Evolutionary conservation across 30 jellyfish, hydroid and myxozoan species (phyloP).

Genomic region (Hydra vulgaris): DNA sequence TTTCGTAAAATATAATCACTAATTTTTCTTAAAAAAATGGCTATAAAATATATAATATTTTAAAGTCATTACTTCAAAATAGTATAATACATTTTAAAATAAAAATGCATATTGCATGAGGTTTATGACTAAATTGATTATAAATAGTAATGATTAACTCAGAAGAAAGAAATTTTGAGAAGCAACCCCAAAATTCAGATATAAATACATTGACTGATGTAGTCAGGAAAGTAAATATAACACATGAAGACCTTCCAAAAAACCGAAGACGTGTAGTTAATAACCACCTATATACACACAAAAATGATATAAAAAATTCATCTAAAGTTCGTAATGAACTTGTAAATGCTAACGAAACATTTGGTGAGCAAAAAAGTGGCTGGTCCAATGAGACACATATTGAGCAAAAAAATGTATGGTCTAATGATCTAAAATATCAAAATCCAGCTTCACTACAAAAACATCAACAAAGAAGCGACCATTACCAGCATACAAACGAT

Average conservation of each 20-base stretch:
- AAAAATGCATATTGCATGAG: too few species aligned
- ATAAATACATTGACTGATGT: background rate
- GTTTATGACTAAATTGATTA: too few species aligned
- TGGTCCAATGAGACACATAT: background rate
- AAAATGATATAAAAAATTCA: background rate
- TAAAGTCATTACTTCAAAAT: too few species aligned
- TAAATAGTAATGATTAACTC: too few species aligned
- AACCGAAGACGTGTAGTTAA: conserved; percentile 22
- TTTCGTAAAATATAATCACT: too few species aligned
- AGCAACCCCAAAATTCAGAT: background rate
- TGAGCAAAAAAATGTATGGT: background rate
- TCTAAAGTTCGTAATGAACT: background rate
- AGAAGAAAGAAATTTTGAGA: background rate
- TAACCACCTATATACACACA: conserved; percentile 5
- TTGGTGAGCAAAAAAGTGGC: background rate
- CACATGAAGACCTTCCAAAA: background rate
- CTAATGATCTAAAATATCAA: background rate
- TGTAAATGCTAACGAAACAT: background rate
- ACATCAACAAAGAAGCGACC: background rate
- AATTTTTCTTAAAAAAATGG: too few species aligned
- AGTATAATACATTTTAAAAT: too few species aligned
- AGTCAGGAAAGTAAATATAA: background rate
- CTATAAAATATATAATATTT: too few species aligned
- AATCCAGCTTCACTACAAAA: background rate
- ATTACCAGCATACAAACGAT: background rate